Base-by-base conservation (phyloP, 2,113 vertebrate species). In the Sitta europaea region DNA sequence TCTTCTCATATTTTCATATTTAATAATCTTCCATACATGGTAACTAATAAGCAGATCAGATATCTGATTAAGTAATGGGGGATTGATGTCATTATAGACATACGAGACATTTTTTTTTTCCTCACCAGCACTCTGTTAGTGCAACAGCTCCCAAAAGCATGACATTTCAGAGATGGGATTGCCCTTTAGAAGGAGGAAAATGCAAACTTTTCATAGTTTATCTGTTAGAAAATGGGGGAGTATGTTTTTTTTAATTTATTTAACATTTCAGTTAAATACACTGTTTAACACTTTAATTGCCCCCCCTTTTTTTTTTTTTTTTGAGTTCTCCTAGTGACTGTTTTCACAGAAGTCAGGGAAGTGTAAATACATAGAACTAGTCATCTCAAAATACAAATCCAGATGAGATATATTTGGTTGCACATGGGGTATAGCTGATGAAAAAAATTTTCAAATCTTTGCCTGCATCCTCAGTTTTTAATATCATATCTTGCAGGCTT, bases 1-100 rank as follows among this genome's bases (percentile, higher is more conserved):
- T 79, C 50, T 28, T 95, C 90, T 94, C 43, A 29, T 83, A 54
- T 86, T 88, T 92, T n/a, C n/a, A n/a, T n/a, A n/a, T n/a, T n/a
- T n/a, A 94, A 86, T 95, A 51, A 40, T 90, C 18, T 90, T 96
- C 76, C 31, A 86, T 89, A 45, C 18, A 35, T 15, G 13, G 24
- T 77, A 86, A 86, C 43, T 79, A 80, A 75, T 95, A 74, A 85
- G 47, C 57, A 59, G 86, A 65, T 71, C 35, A 61, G n/a, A 67
- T 93, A 90, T 91, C 78, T 94, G 90, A 75, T 87, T 92, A 76
- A 66, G 55, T 71, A 55, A 11, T 36, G 29, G 74, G 66, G 81
- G 55, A 77, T 92, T 9, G 3, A 74, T 95, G 75, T 66, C 10
- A 9, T 79, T 90, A 76, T 86, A 78, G 91, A 92, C 73, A 47